Conservation (phyloP, 2,797 vertebrate genomes). For the Coregonus suidteri region DNA sequence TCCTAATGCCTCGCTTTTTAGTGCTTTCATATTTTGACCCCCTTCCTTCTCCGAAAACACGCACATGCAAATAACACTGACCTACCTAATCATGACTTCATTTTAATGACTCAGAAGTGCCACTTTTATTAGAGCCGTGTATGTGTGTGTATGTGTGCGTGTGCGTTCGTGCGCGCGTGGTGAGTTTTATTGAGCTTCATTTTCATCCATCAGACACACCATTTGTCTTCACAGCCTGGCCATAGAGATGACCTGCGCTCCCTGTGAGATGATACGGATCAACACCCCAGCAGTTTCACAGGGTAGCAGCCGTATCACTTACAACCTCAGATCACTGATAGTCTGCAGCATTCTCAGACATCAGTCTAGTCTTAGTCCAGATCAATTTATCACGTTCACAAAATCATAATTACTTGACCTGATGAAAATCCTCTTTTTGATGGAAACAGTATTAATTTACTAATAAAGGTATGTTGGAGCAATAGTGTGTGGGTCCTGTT, state of each 20-base stretch:
- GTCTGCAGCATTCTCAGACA: constrained; percentile 28
- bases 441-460: too few relatives aligned
- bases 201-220: constrained; percentile 25
- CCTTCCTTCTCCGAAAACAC: constrained; percentile 24
- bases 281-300: constrained; percentile 17
- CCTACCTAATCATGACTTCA: constrained; percentile 28
- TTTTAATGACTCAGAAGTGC: too few relatives aligned
- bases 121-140: too few relatives aligned
- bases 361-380: constrained; percentile 50
- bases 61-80: constrained; percentile 55
- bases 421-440: too few relatives aligned
- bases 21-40: constrained; percentile 57
- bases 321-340: constrained; percentile 60
- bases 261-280: constrained; percentile 27
- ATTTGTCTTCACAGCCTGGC: constrained; percentile 58
- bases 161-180: too few relatives aligned
- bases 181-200: not conserved
- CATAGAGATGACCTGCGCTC: constrained; percentile 42
- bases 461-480: too few relatives aligned
- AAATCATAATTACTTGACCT: not conserved
- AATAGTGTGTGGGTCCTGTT: too few relatives aligned
- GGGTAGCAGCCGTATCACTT: constrained; percentile 49
- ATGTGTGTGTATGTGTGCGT: too few relatives aligned
- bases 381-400: constrained; percentile 12
- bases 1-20: constrained; percentile 28